Evolutionary conservation across 2,797 vertebrate species (phyloP), one percentile per base, ranked within the genome.

Genomic region (Channa striata): DNA sequence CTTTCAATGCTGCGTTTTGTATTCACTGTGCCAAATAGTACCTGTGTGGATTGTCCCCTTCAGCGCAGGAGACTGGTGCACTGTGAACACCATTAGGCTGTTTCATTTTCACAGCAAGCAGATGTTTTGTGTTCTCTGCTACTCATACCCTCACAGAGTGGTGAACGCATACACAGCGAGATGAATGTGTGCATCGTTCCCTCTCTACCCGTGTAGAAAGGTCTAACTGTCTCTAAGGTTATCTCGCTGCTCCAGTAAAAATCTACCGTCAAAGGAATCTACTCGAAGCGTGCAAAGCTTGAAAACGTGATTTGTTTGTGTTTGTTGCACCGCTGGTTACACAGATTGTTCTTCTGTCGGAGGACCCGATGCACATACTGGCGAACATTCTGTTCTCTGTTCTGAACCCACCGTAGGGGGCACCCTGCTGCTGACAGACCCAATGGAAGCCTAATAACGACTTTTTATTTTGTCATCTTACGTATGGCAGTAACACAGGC

Each of bases 21-120:
- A 10, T 81, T 78, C 33, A 8, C 78, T 71, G 66, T 77, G 85
- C 82, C 76, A 86, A 86, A 88, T 64, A 73, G 84, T 84, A 87
- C 84, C 85, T 84, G 83, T 77, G 78, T 77, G 82, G 60, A 80
- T 87, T 82, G 80, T 87, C 69, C 80, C 80, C 77, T 62, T 78
- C 79, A 43, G 74, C 80, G 82, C 85, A 83, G 83, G 81, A 87
- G 80, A 58, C 83, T 33, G 76, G 42, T 69, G 69, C 76, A 82
- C 76, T 70, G 86, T 81, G 81, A 82, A 75, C 77, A 57, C 86
- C 90, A 90, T 88, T 83, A 91, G 84, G 76, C 82, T 71, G 72
- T 82, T 91, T 90, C 73, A 81, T 86, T 87, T 91, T 81, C 83
- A 77, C 78, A 84, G 78, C 79, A n/a, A 84, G 84, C 80, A 79